A percentile compares a stretch with the other conserved stretches of the same genome.
Evolutionary conservation across 30 jellyfish, hydroid and myxozoan genomes (phyloP).

Genomic region (Pelagia noctiluca): DNA sequence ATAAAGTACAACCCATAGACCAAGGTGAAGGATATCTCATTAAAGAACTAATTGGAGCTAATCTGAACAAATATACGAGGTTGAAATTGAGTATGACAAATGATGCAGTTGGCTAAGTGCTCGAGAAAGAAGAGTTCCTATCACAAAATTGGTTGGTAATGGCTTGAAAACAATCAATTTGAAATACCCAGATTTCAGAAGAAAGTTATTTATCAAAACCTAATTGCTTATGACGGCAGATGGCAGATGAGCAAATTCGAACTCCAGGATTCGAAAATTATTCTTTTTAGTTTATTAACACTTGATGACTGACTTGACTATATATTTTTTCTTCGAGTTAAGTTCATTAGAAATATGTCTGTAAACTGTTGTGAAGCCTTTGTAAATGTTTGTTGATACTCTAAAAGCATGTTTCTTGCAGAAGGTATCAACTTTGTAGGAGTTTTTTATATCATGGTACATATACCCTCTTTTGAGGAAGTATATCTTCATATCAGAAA

Average conservation of each 20-base stretch:
- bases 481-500: no score
- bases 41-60: constrained; percentile 32
- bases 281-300: no score
- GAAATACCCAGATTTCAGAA: constrained; percentile 28
- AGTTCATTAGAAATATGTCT: no score
- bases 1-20: constrained; percentile 40
- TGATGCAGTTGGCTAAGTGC: constrained; percentile 22
- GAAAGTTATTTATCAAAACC: constrained; percentile 35
- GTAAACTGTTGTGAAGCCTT: no score
- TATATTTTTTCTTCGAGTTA: no score
- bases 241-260: constrained; percentile 21
- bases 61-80: constrained; percentile 31
- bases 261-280: constrained; percentile 29
- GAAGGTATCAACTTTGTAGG: no score
- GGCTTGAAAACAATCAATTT: constrained; percentile 11
- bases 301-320: no score
- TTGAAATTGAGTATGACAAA: constrained; percentile 9
- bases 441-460: no score
- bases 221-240: constrained; percentile 33
- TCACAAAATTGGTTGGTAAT: constrained; percentile 7
- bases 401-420: no score
- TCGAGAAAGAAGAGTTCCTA: constrained; percentile 16
- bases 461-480: no score
- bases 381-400: no score
- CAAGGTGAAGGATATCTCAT: constrained; percentile 38